Evolutionary conservation across 2,113 vertebrate genomes (phyloP).

Genomic region (Thomomys bottae): DNA sequence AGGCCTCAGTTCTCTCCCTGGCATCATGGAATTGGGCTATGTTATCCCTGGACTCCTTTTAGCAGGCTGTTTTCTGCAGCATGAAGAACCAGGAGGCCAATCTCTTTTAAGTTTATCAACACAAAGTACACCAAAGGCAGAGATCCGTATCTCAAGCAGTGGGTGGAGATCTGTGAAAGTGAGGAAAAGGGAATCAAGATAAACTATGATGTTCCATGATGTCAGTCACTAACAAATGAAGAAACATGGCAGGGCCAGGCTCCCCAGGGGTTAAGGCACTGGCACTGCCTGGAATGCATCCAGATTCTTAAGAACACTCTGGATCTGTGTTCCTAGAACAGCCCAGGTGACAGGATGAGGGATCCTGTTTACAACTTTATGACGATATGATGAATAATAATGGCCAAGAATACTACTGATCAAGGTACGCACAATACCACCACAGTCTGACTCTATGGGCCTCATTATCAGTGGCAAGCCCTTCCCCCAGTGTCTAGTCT

Average conservation of each 20-base stretch:
- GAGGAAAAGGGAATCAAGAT: not conserved
- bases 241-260: fast-evolving
- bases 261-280: not conserved
- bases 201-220: not conserved
- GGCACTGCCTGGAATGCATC: not conserved
- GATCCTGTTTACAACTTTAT: not conserved
- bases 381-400: not conserved
- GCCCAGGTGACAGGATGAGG: not conserved
- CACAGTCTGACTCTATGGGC: not conserved
- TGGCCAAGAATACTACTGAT: not conserved
- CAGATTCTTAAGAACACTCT: not conserved
- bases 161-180: not conserved
- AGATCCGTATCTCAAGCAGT: not conserved
- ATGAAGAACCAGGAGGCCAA: not conserved
- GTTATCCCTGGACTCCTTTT: not conserved
- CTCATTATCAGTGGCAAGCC: not conserved
- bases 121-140: not conserved
- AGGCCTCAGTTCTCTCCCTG: not conserved
- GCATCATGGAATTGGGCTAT: too few relatives aligned
- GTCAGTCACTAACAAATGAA: not conserved
- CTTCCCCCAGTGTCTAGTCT: not conserved
- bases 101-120: not conserved
- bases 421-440: not conserved
- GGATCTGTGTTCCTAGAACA: not conserved
- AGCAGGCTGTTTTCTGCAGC: not conserved